A percentile compares a stretch with the other conserved stretches of the same genome.
These are phyloP conservation scores for Xiphorhynchus erythropygius DNA, from an alignment of 2,797 vertebrate species.

Conservation along the genomic window DNA sequence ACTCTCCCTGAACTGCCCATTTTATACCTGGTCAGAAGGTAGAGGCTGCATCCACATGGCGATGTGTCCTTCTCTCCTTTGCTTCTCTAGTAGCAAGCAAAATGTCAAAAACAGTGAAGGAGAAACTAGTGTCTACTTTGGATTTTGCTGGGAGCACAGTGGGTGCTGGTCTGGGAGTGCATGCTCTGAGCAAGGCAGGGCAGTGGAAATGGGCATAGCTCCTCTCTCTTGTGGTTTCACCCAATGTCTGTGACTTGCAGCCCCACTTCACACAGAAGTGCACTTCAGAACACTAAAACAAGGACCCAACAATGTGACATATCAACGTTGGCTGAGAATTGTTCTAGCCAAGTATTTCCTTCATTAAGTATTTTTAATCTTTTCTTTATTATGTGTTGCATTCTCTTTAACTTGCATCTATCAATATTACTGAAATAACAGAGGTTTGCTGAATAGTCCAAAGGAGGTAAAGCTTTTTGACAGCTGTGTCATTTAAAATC, in stretches of 20 bases:
- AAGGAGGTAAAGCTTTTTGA: not conserved
- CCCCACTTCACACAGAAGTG: not conserved
- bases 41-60: accelerated
- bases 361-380: not conserved
- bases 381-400: not conserved
- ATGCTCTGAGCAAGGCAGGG: not conserved
- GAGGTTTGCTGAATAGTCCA: not conserved
- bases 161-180: not conserved
- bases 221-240: not conserved
- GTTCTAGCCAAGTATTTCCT: not conserved
- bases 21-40: not conserved
- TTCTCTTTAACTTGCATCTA: not conserved
- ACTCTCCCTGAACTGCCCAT: not conserved
- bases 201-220: not conserved
- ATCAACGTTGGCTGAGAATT: not conserved
- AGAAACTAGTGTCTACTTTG: not conserved
- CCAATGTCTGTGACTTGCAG: not conserved
- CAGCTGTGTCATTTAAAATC: not conserved
- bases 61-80: not conserved
- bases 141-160: not conserved
- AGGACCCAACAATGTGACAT: not conserved
- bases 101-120: not conserved
- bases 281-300: not conserved
- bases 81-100: not conserved
- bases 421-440: not conserved